A percentile compares a stretch with the other conserved stretches of the same genome.
These are phyloP conservation scores for Dermochelys coriacea DNA, from an alignment of 2,797 vertebrate species.

Conservation along the genomic window DNA sequence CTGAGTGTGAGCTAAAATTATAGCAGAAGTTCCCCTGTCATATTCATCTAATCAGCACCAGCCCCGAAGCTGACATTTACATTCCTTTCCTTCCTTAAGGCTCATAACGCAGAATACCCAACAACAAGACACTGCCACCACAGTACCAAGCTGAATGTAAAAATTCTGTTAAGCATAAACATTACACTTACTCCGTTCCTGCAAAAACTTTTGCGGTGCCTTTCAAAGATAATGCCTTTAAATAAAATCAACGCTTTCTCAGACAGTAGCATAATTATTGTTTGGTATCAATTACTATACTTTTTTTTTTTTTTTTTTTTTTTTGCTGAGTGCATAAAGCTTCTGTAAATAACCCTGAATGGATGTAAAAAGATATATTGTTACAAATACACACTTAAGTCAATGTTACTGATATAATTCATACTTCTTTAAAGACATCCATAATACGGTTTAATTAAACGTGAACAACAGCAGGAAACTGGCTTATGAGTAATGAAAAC, in stretches of 20 bases:
- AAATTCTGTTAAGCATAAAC: neutral
- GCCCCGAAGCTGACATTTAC: neutral
- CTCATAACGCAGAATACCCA: neutral
- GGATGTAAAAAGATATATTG: neutral
- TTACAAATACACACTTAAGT: neutral
- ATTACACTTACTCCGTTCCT: fast-evolving
- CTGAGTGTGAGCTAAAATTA: neutral
- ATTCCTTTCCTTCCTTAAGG: neutral
- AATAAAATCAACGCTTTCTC: neutral
- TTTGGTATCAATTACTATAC: neutral
- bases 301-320: conserved; percentile 1
- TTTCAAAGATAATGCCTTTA: neutral
- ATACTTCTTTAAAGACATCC: conserved; percentile 14
- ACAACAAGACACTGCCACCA: neutral
- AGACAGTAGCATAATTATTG: neutral
- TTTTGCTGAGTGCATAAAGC: conserved; percentile 30
- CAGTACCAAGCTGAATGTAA: fast-evolving
- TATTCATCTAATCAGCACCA: neutral
- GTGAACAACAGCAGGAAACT: conserved; percentile 41
- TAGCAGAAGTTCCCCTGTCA: conserved; percentile 17
- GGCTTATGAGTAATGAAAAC: conserved; percentile 31
- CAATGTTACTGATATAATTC: neutral
- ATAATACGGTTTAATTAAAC: neutral
- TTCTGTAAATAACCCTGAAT: neutral
- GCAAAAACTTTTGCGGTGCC: neutral